Evolutionary conservation across 2,888 invertebrate species (phyloP).

Genomic region (Acrobasis repandana): DNA sequence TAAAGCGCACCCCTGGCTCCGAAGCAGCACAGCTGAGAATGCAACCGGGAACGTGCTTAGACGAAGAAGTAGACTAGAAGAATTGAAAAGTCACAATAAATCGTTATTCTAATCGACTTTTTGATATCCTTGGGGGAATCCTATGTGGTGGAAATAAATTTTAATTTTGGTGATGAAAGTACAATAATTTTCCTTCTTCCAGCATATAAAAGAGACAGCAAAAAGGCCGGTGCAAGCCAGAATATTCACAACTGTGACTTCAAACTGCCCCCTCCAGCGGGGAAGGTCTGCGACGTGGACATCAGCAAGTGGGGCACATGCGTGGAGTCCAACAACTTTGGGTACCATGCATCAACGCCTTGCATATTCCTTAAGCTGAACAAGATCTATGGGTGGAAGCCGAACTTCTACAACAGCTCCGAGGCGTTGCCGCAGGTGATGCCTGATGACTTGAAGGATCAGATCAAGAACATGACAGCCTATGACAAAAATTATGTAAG

Average conservation of each 20-base stretch:
- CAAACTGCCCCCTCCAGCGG: slow-evolving; percentile 86
- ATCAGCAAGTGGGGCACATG: slow-evolving; percentile 91
- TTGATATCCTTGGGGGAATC: no score
- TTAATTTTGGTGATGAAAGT: no score
- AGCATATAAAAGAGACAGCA: slow-evolving; percentile 88
- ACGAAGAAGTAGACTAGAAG: no score
- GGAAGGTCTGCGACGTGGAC: slow-evolving; percentile 94
- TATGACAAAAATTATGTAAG: slow-evolving; percentile 74
- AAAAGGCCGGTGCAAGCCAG: slow-evolving; percentile 87
- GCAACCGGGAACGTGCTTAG: no score
- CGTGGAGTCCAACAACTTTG: slow-evolving; percentile 92
- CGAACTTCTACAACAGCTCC: slow-evolving; percentile 90
- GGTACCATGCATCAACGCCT: slow-evolving; percentile 95
- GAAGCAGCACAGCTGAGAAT: no score
- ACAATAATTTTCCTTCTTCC: slow-evolving; percentile 26
- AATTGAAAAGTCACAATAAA: no score
- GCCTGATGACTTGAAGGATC: slow-evolving; percentile 87
- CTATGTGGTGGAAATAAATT: no score
- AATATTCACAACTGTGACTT: slow-evolving; percentile 90
- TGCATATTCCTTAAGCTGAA: slow-evolving; percentile 98
- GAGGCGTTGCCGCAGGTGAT: slow-evolving; percentile 87
- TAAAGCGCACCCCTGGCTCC: no score
- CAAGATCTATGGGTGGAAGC: slow-evolving; percentile 96
- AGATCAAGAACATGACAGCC: slow-evolving; percentile 83
- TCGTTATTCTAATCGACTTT: no score